Conservation (phyloP, 2,113 vertebrate genomes). For the Brachirus orientalis region DNA sequence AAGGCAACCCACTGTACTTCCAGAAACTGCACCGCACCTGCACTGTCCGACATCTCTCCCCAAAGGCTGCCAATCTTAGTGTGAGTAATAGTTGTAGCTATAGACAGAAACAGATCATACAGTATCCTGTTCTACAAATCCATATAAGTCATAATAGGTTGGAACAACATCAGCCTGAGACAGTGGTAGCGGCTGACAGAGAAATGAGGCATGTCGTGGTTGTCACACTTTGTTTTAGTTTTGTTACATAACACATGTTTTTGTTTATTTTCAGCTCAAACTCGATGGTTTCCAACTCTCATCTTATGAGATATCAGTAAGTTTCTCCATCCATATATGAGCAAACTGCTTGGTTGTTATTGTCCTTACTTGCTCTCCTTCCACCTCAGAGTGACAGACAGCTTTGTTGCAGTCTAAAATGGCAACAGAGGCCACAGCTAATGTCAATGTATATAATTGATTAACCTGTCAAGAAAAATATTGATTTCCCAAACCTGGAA, state of each 20-base stretch:
- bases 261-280: slow-evolving; percentile 81
- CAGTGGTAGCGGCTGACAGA: not conserved
- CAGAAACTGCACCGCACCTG: slow-evolving; percentile 84
- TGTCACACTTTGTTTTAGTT: not conserved
- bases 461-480: too few relatives aligned
- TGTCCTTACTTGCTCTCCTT: not conserved
- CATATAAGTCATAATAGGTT: not conserved
- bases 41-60: slow-evolving; percentile 86
- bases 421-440: too few relatives aligned
- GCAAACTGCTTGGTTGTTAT: too few relatives aligned
- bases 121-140: too few relatives aligned
- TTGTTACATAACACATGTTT: not conserved
- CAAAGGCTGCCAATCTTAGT: slow-evolving; percentile 77
- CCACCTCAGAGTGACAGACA: too few relatives aligned
- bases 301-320: slow-evolving; percentile 86
- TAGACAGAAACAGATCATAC: too few relatives aligned
- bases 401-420: too few relatives aligned
- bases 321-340: slow-evolving; percentile 44
- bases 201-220: not conserved
- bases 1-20: slow-evolving; percentile 94
- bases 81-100: slow-evolving; percentile 78
- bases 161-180: too few relatives aligned
- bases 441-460: too few relatives aligned
- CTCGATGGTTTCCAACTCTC: slow-evolving; percentile 86
- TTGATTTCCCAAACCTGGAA: too few relatives aligned